phyloP scores from a whole-genome alignment of 2,888 invertebrate genomes.

The Drosophila eohydei region DNA sequence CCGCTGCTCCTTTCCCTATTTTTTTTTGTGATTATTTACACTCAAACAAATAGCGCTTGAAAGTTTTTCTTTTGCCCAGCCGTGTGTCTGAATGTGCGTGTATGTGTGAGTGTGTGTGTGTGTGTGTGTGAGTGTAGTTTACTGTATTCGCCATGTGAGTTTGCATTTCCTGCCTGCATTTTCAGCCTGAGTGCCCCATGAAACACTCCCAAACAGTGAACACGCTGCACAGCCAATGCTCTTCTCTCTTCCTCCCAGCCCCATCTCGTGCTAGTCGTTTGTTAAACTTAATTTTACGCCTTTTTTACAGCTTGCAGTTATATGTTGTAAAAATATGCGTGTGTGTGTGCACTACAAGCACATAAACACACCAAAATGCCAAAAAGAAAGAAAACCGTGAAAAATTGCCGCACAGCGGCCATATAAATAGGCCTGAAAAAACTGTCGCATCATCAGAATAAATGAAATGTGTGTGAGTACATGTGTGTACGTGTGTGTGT shows the following conservation, averaged over 20 bases:
- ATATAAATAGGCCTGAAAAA: conserved; percentile 55
- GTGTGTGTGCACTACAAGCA: conserved; percentile 40
- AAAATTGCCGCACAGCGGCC: conserved; percentile 30
- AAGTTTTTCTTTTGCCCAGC: conserved; percentile 60
- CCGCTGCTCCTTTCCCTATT: conserved; percentile 46
- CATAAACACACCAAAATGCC: conserved; percentile 30
- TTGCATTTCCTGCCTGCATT: conserved; percentile 78
- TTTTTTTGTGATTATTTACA: conserved; percentile 69
- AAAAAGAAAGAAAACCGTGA: conserved; percentile 12
- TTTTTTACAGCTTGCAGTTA: conserved; percentile 78
- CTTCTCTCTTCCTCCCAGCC: neutral
- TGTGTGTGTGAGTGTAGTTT: conserved; percentile 17
- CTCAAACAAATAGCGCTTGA: conserved; percentile 78
- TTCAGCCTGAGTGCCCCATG: conserved; percentile 70
- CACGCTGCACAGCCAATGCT: conserved; percentile 9
- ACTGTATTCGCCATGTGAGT: conserved; percentile 57
- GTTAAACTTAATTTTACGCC: conserved; percentile 80
- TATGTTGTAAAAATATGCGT: conserved; percentile 56
- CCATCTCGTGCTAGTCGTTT: conserved; percentile 51
- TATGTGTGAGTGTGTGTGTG: conserved; percentile 23
- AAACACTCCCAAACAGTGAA: conserved; percentile 46
- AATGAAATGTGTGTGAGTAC: conserved; percentile 31
- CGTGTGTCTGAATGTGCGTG: conserved; percentile 21
- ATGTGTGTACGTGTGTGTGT: conserved; percentile 32
- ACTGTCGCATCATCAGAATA: conserved; percentile 68